Base-by-base conservation (phyloP, 2,888 invertebrate genomes). In the Trachelus tabidus region DNA sequence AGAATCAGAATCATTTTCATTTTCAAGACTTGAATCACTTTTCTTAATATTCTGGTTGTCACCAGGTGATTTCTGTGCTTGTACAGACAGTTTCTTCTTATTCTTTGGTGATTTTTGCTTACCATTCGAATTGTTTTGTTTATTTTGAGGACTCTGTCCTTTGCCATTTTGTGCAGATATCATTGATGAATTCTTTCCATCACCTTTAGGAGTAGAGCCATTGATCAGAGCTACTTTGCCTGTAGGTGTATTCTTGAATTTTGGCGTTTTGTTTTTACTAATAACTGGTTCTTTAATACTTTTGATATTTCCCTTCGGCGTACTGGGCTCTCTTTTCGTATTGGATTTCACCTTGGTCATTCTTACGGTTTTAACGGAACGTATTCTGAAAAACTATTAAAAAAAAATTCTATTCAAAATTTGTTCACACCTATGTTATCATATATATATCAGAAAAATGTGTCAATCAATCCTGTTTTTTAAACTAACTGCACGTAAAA, bases 181-280 rank as follows among this genome's bases (percentile, higher is more conserved):
- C 56, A 75, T 77, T n/a, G 34, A 37, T 23, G 35, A 68, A 40
- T 77, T 77, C 34, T 77, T 77, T 3, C 68, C 40, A 23, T 76
- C 37, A n/a, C 69, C 33, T 69, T 77, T 77, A 23, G 77, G 75
- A 12, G 40, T 56, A 56, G 68, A 69, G 6, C 78, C 79, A 30
- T 84, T 85, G 23, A 88, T 80, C 11, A 87, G 34, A 2, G 80
- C 11, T 1, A 86, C 80, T 80, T 88, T 90, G 11, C 83, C 86
- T 0, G 73, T 75, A 0, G 85, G 83, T 0, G 85, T 87, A 15
- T 84, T 80, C 40, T 88, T 89, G 56, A 87, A 86, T 78, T 88
- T 87, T 23, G 82, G 79, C 4, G 80, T 74, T 69, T 85, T 86
- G 12, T 85, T 86, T 37, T 88, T 88, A 12, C 77, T 81, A 11